Percentiles rank a stretch among this genome's conserved stretches.
Conservation (phyloP, 2,797 vertebrate species). For the Alca torda region DNA sequence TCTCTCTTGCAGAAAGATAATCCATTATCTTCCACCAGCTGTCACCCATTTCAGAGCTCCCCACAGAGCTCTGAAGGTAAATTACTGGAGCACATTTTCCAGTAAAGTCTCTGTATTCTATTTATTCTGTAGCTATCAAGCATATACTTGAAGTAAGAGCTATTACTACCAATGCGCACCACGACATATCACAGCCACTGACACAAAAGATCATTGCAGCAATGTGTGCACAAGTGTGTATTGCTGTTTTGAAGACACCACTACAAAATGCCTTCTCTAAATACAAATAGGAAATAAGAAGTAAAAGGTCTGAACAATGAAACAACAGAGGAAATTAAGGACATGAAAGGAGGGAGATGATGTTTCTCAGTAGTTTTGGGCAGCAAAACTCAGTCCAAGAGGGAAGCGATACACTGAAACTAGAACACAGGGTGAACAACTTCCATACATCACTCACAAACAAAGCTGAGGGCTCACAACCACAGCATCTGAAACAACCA, state of each 20-base stretch:
- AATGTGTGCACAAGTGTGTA: background rate
- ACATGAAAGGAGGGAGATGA: background rate
- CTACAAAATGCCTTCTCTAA: background rate
- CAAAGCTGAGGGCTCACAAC: background rate
- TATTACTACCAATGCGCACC: background rate
- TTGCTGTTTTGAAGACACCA: background rate
- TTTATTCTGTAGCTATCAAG: background rate
- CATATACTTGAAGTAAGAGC: background rate
- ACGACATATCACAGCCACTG: background rate
- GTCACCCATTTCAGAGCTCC: conserved; percentile 56
- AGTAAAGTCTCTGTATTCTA: background rate
- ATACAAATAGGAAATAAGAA: background rate
- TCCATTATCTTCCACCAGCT: conserved; percentile 81
- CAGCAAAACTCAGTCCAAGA: background rate
- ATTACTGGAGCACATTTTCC: background rate
- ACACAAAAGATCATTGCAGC: background rate
- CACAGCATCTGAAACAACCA: background rate
- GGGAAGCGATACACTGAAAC: background rate
- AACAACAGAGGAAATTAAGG: background rate
- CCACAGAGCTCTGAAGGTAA: conserved; percentile 17
- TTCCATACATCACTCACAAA: background rate
- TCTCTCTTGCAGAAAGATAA: conserved; percentile 67
- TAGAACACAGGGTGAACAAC: background rate
- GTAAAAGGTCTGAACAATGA: background rate
- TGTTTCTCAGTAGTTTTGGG: background rate